phyloP scores from a whole-genome alignment of 2,113 vertebrate genomes.

The Cyanistes caeruleus region DNA sequence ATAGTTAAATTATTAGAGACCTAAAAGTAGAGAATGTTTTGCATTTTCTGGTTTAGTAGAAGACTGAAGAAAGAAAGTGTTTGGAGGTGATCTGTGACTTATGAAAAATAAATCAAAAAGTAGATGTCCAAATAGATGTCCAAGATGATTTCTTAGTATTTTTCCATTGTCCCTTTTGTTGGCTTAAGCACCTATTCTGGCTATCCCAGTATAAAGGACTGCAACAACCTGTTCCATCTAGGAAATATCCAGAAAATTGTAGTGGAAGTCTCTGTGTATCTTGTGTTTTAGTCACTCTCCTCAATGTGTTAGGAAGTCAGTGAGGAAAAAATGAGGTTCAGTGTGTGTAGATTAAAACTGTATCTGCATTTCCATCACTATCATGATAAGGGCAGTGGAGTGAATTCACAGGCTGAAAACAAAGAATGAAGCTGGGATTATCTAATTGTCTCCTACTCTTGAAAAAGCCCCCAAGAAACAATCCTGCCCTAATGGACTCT shows the following conservation, averaged over 20 bases:
- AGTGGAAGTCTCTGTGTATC: not conserved
- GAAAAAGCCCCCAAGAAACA: not conserved
- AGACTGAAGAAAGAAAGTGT: not conserved
- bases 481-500: not conserved
- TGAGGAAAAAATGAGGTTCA: not conserved
- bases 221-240: not conserved
- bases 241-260: not conserved
- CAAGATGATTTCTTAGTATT: not conserved
- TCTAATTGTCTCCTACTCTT: not conserved
- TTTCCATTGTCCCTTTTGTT: not conserved
- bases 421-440: not conserved
- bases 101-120: not conserved
- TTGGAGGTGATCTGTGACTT: not conserved
- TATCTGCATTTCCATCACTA: not conserved
- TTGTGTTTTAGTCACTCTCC: not conserved
- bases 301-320: not conserved
- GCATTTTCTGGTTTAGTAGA: not conserved
- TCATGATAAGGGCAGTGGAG: fast-evolving
- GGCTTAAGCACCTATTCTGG: not conserved
- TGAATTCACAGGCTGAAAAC: not conserved
- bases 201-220: not conserved
- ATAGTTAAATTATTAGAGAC: not conserved
- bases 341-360: not conserved
- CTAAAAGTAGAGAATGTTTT: not conserved
- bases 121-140: not conserved